A percentile compares a stretch with the other conserved stretches of the same genome.
These are phyloP conservation scores for Diarsia rubi DNA, from an alignment of 2,888 invertebrate species.

Conservation along the genomic window DNA sequence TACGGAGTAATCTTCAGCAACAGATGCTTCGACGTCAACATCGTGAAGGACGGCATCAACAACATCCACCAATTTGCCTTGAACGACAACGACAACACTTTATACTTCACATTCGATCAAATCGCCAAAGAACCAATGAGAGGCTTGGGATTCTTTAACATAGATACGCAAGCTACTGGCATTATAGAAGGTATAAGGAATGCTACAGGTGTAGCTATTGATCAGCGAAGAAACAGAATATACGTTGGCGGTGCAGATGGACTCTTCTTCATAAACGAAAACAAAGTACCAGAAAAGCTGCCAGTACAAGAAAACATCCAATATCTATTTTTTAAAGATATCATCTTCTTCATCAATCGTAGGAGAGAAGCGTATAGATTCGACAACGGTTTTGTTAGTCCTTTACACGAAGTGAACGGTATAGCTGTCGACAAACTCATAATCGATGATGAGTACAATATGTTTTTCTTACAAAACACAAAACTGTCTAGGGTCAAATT, in stretches of 20 bases:
- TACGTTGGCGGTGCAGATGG: constrained; percentile 84
- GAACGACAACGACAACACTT: constrained; percentile 80
- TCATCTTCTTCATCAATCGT: constrained; percentile 78
- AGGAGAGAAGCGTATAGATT: constrained; percentile 80
- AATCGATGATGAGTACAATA: constrained; percentile 82
- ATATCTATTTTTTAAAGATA: constrained; percentile 79
- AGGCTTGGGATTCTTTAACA: constrained; percentile 77
- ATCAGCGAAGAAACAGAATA: constrained; percentile 77
- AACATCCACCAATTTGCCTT: constrained; percentile 77
- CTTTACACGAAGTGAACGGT: constrained; percentile 76
- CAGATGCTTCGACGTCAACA: constrained; percentile 79
- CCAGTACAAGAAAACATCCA: constrained; percentile 80
- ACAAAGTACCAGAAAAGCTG: constrained; percentile 77
- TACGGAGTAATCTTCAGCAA: constrained; percentile 78
- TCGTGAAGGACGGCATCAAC: constrained; percentile 83
- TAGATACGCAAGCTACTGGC: constrained; percentile 73
- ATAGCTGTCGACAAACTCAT: constrained; percentile 77
- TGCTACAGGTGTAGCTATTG: constrained; percentile 82
- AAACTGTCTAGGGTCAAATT: constrained; percentile 80
- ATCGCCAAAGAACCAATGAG: constrained; percentile 72
- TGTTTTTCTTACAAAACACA: constrained; percentile 78
- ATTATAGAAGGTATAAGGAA: constrained; percentile 81
- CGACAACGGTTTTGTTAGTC: constrained; percentile 75
- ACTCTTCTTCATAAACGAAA: constrained; percentile 78
- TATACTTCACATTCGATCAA: constrained; percentile 84